phyloP scores from a whole-genome alignment of 2,797 vertebrate genomes.

The Premnoplex brunnescens region DNA sequence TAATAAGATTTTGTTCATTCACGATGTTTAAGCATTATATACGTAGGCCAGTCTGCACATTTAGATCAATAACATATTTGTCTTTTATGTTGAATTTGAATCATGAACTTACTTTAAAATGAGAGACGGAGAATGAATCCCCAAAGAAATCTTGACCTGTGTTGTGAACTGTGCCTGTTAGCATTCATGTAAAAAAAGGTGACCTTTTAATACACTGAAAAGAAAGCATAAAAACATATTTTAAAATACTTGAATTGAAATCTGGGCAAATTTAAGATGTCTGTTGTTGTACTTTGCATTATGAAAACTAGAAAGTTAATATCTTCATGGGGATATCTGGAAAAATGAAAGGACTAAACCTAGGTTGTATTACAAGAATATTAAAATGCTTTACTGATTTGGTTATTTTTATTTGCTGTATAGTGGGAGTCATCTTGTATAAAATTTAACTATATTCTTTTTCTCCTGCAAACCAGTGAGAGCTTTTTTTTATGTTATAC shows the following conservation, averaged over 20 bases:
- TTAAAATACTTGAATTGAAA: slow-evolving; percentile 53
- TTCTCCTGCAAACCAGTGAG: slow-evolving; percentile 18
- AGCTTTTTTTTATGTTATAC: slow-evolving; percentile 51
- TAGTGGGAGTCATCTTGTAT: slow-evolving; percentile 36
- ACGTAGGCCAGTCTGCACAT: background rate
- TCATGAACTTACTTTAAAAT: slow-evolving; percentile 31
- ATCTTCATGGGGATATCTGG: slow-evolving; percentile 74
- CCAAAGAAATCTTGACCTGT: slow-evolving; percentile 24
- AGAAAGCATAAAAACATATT: slow-evolving; percentile 50
- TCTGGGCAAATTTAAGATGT: slow-evolving; percentile 56
- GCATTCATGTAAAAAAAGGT: slow-evolving; percentile 37
- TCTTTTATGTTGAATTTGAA: slow-evolving; percentile 47
- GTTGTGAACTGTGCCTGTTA: slow-evolving; percentile 46
- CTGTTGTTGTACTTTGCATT: slow-evolving; percentile 67
- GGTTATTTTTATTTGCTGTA: slow-evolving; percentile 62
- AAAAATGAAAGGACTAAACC: slow-evolving; percentile 63
- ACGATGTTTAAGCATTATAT: background rate
- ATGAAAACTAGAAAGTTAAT: slow-evolving; percentile 69
- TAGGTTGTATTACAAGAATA: slow-evolving; percentile 60
- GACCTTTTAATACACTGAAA: slow-evolving; percentile 45
- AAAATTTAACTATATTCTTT: slow-evolving; percentile 40
- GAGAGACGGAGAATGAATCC: slow-evolving; percentile 32
- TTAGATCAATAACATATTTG: background rate
- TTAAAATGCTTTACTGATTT: slow-evolving; percentile 60
- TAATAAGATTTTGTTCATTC: background rate